These are phyloP conservation scores for Chloroceryle inda DNA, from an alignment of 2,797 vertebrate species.

Conservation along the genomic window DNA sequence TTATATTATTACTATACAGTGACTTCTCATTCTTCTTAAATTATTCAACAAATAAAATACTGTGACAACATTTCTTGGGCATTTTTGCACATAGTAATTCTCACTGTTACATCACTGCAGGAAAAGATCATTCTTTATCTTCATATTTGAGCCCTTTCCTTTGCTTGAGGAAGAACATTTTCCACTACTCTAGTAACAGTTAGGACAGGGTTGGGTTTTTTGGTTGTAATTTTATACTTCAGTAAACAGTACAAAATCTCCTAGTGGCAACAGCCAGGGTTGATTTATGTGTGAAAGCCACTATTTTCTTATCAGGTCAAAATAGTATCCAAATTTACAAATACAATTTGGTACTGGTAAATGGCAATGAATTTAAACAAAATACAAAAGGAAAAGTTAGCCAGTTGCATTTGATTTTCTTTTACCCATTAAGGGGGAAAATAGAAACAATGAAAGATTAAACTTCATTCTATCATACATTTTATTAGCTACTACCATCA, in stretches of 20 bases:
- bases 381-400: neutral
- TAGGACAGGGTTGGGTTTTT: neutral
- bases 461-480: neutral
- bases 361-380: neutral
- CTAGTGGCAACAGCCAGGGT: neutral
- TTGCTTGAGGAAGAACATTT: neutral
- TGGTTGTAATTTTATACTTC: neutral
- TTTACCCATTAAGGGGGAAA: neutral
- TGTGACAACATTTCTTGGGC: neutral
- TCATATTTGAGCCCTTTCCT: neutral
- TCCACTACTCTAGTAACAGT: neutral
- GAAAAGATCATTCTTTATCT: neutral
- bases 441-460: neutral
- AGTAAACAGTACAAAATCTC: neutral
- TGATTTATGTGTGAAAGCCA: neutral
- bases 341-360: neutral
- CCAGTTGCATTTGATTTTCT: neutral
- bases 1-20: neutral
- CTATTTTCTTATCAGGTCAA: neutral
- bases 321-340: neutral
- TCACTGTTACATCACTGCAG: neutral
- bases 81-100: neutral
- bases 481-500: neutral
- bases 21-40: neutral
- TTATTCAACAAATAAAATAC: neutral